A percentile compares a stretch with the other conserved stretches of the same genome.
Conservation (phyloP, 2,797 vertebrate species). For the Cynodonichthys magdalenae region DNA sequence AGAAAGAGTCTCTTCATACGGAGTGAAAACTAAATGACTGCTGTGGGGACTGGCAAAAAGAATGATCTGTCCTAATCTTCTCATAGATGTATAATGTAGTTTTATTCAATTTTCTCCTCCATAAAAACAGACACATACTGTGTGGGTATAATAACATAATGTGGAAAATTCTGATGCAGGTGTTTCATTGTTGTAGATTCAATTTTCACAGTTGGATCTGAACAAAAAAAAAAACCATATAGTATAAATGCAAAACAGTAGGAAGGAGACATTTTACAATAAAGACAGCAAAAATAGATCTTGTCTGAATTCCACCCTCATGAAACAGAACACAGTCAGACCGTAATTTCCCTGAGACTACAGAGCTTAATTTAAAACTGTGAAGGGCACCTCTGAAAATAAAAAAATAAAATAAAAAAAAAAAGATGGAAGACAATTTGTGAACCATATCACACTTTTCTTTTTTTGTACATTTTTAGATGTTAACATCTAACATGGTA, state of each 20-base stretch:
- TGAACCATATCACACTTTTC: conserved; percentile 31
- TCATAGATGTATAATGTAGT: conserved; percentile 48
- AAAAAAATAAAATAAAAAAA: conserved; percentile 17
- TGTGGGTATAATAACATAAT: conserved; percentile 51
- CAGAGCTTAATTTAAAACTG: conserved; percentile 77
- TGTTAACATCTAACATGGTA: conserved; percentile 53
- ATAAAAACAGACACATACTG: conserved; percentile 60
- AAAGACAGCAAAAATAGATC: conserved; percentile 64
- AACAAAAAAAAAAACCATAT: conserved; percentile 15
- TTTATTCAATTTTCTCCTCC: conserved; percentile 56
- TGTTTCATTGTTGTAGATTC: conserved; percentile 57
- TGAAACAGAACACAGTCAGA: conserved; percentile 60
- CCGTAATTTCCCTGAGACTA: conserved; percentile 78
- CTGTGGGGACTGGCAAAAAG: conserved; percentile 45
- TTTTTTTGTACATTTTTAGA: conserved; percentile 54
- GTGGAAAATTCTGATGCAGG: conserved; percentile 51
- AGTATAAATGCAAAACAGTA: conserved; percentile 59
- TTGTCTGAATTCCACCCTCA: conserved; percentile 65
- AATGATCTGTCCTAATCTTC: conserved; percentile 59
- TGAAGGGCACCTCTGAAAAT: conserved; percentile 62
- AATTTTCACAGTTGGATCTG: conserved; percentile 70
- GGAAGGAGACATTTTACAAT: conserved; percentile 63
- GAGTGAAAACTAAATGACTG: conserved; percentile 52
- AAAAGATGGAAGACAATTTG: conserved; percentile 63
- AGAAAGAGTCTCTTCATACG: conserved; percentile 66